Percentiles rank a stretch among this genome's conserved stretches.
These are phyloP conservation scores for Polymixis lichenea DNA, from an alignment of 2,888 invertebrate genomes.

Conservation along the genomic window DNA sequence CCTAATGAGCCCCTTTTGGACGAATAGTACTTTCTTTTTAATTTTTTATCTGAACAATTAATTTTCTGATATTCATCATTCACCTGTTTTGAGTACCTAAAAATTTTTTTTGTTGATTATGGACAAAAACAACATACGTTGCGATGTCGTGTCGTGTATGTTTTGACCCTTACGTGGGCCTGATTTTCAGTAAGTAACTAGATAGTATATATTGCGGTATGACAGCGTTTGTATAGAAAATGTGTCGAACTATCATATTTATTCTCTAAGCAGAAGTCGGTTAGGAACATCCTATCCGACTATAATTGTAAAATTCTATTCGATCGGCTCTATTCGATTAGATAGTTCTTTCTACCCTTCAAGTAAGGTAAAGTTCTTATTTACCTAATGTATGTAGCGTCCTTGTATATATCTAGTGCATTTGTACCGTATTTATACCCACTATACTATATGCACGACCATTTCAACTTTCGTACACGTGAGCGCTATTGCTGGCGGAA, in stretches of 20 bases:
- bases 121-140: no score
- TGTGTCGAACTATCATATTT: no score
- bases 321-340: constrained; percentile 31
- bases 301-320: no score
- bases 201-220: no score
- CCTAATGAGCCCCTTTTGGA: no score
- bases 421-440: constrained; percentile 73
- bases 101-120: constrained; percentile 48
- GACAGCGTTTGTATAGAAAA: no score
- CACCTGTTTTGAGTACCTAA: constrained; percentile 79
- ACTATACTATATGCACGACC: constrained; percentile 59
- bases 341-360: constrained; percentile 35
- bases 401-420: constrained; percentile 72
- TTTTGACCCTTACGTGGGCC: no score
- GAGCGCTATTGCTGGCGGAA: constrained; percentile 12
- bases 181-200: no score
- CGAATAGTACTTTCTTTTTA: no score
- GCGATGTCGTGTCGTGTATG: no score
- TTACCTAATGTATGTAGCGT: constrained; percentile 54
- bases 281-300: no score
- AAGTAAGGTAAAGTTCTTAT: constrained; percentile 55
- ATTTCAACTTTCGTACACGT: constrained; percentile 38
- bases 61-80: constrained; percentile 57
- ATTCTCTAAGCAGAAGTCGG: no score
- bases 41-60: constrained; percentile 53